Evolutionary conservation across 1,140 invertebrate species (phyloP).

Genomic region (Drosophila nigrodunni): DNA sequence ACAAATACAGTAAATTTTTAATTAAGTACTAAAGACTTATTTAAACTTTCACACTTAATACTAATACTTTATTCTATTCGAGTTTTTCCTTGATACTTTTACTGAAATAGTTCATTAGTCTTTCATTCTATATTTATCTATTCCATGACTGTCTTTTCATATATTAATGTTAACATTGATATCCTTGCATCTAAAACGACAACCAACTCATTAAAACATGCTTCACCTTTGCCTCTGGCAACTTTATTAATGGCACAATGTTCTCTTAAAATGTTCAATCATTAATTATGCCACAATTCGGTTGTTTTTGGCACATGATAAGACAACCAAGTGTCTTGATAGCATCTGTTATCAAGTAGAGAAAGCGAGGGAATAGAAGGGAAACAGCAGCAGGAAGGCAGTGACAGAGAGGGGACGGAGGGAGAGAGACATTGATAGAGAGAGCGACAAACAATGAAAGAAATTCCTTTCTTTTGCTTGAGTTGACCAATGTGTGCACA

Average conservation of each 20-base stretch:
- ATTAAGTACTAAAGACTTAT: too few species aligned
- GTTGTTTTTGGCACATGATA: conserved; percentile 8
- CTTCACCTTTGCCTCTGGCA: neutral
- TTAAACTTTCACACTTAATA: too few species aligned
- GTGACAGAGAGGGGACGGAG: neutral
- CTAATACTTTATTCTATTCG: too few species aligned
- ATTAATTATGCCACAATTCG: conserved; percentile 15
- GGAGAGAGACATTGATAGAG: neutral
- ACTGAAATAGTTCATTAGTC: too few species aligned
- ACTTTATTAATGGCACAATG: conserved; percentile 5
- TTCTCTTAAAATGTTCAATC: conserved; percentile 8
- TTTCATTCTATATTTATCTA: too few species aligned
- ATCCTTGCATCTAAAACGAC: neutral
- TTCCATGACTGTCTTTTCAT: too few species aligned
- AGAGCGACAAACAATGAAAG: neutral
- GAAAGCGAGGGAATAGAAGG: neutral
- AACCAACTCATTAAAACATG: neutral
- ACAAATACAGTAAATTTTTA: too few species aligned
- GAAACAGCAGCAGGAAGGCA: neutral
- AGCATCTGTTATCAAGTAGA: conserved; percentile 25
- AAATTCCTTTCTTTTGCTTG: neutral
- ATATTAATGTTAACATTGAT: neutral
- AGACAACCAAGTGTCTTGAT: conserved; percentile 5
- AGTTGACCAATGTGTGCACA: neutral
- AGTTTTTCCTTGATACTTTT: too few species aligned